Evolutionary conservation across 2,797 vertebrate species (phyloP).

Genomic region (Ctenosaura bakeri): DNA sequence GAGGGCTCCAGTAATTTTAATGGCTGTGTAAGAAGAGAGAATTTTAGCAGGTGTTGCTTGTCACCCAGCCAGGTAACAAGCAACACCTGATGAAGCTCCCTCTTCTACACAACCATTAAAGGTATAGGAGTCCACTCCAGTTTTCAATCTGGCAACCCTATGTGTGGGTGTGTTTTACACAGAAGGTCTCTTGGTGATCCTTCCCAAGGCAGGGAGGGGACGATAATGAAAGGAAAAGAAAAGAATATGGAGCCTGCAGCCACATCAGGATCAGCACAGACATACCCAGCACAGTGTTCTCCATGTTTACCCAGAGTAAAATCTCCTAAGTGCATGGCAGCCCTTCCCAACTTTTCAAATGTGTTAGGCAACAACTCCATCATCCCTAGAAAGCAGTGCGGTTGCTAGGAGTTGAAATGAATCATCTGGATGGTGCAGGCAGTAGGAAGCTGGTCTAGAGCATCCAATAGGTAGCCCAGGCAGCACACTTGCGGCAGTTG

Average conservation of each 20-base stretch:
- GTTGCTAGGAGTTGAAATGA: neutral
- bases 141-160: too few relatives aligned
- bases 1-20: too few relatives aligned
- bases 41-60: too few relatives aligned
- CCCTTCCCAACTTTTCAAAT: neutral
- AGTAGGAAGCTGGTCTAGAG: neutral
- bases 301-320: neutral
- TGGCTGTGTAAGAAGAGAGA: too few relatives aligned
- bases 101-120: too few relatives aligned
- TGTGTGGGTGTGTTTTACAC: neutral
- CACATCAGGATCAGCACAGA: neutral
- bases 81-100: too few relatives aligned
- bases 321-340: neutral
- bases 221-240: neutral
- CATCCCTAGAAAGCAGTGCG: neutral
- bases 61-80: too few relatives aligned
- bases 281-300: neutral
- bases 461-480: neutral
- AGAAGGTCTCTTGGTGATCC: neutral
- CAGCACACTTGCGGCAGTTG: neutral
- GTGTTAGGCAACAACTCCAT: neutral
- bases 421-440: neutral
- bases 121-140: too few relatives aligned
- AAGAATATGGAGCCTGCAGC: too few relatives aligned
- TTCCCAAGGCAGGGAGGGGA: neutral